Evolutionary conservation across 2,113 vertebrate genomes (phyloP).

Genomic region (Vulpes ferrilata): DNA sequence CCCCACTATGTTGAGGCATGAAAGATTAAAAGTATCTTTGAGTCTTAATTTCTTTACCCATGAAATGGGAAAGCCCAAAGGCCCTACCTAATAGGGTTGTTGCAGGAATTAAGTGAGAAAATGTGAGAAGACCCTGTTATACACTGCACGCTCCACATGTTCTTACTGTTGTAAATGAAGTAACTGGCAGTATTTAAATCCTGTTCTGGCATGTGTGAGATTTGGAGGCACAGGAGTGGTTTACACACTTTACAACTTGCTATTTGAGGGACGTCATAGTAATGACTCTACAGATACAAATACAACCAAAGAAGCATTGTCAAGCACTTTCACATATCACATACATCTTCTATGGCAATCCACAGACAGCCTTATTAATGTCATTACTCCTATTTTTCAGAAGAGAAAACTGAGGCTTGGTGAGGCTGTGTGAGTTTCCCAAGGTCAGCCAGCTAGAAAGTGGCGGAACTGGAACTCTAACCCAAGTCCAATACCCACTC

Average conservation of each 20-base stretch:
- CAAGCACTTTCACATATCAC: neutral
- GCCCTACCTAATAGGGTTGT: neutral
- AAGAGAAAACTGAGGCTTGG: neutral
- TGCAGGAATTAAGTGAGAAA: neutral
- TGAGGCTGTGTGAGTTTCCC: neutral
- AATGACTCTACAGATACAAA: neutral
- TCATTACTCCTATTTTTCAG: neutral
- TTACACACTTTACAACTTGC: neutral
- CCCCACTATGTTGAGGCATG: neutral
- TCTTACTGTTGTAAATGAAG: neutral
- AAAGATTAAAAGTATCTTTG: neutral
- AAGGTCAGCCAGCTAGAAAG: neutral
- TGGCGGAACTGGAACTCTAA: neutral
- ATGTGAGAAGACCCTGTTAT: neutral
- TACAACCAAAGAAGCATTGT: neutral
- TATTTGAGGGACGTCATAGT: neutral
- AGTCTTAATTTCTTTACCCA: neutral
- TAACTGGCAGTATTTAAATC: neutral
- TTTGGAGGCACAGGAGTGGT: neutral
- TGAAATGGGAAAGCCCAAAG: neutral
- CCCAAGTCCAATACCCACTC: neutral
- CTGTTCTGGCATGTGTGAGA: neutral
- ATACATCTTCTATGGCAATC: neutral
- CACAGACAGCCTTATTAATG: neutral
- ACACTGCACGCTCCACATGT: too few relatives aligned